Base-by-base conservation (phyloP, 2,113 vertebrate genomes). In the Onychorhynchus coronatus region DNA sequence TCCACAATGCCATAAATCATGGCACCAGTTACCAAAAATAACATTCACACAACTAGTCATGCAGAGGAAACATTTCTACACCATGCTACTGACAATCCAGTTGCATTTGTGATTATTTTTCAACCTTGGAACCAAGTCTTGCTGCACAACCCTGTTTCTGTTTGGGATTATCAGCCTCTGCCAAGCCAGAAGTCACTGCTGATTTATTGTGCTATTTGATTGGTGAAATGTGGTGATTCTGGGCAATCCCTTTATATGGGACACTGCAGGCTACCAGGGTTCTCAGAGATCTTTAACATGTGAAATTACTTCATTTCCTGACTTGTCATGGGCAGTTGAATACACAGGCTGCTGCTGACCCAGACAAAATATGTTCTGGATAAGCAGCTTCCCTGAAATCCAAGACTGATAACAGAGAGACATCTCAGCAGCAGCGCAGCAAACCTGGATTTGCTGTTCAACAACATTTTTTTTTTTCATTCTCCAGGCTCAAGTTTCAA, bases 301-400 rank as follows among this genome's bases (percentile, higher is more conserved):
- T 74, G 85, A 58, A 93, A 88, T 89, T 27, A 77, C 70, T 92
- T 82, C 31, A 74, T 94, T 95, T 93, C 65, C 86, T 94, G 70
- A 79, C 18, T 44, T 46, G 73, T 89, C 47, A 72, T 0, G 0
- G 39, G 47, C 77, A 73, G 73, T 14, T 80, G 61, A 78, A 68
- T 56, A 65, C 15, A 25, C 83, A 87, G 68, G 28, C 71, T 85
- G 59, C 30, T 37, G 41, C 79, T 0, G 0, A 49, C n/a, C 28
- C 37, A 65, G n/a, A 53, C 44, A 42, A 63, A 31, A 61, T 7
- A 4, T n/a, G 37, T 4, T 87, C 47, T 77, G 76, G 59, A 94
- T 41, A 20, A 0, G 0, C 47, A 89, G 52, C 35, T 89, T 81
- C 37, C 44, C 68, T n/a, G 41, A 41, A 49, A 49, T 61, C 52